Evolutionary conservation across 2,113 vertebrate genomes (phyloP).

Genomic region (Thermophis baileyi): DNA sequence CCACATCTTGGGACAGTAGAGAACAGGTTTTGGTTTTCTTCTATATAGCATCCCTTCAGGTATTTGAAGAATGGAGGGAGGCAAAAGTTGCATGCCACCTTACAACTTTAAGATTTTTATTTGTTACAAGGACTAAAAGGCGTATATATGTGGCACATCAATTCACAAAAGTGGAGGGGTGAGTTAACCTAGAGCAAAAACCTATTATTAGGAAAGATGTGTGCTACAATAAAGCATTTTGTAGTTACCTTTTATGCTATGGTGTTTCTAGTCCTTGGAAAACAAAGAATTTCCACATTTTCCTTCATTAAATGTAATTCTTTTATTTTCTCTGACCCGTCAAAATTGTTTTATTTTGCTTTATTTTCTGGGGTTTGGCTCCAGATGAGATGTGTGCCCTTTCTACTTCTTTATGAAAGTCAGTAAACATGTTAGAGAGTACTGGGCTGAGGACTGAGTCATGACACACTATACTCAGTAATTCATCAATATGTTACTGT

Average conservation of each 20-base stretch:
- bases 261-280: background rate
- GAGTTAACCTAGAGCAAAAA: background rate
- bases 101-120: background rate
- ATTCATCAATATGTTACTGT: background rate
- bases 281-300: background rate
- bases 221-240: background rate
- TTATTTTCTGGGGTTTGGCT: background rate
- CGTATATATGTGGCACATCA: background rate
- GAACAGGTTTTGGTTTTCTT: background rate
- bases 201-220: background rate
- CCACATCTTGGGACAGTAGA: background rate
- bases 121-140: background rate
- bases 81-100: background rate
- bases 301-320: background rate
- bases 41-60: background rate
- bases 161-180: background rate
- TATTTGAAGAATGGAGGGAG: background rate
- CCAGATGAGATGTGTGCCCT: background rate
- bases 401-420: background rate
- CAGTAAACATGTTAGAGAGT: background rate
- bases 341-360: background rate
- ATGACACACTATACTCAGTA: background rate
- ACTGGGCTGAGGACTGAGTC: background rate
- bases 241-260: background rate
- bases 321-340: background rate